A percentile compares a stretch with the other conserved stretches of the same genome.
Conservation (phyloP, 2,113 vertebrate genomes). For the Oncorhynchus keta region DNA sequence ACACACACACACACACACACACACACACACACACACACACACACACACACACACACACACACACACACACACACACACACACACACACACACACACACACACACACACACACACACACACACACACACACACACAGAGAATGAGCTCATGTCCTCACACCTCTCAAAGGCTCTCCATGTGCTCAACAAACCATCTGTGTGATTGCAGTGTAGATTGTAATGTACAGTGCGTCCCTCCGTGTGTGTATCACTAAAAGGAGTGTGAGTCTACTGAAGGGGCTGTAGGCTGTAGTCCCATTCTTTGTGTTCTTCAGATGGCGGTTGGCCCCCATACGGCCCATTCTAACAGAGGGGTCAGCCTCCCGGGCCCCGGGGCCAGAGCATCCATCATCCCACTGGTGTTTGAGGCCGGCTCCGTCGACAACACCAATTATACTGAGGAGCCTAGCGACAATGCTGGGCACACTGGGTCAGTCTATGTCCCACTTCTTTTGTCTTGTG, state of each 20-base stretch:
- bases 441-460: neutral
- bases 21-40: neutral
- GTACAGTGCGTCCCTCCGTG: too few relatives aligned
- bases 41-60: neutral
- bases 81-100: too few relatives aligned
- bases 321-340: neutral
- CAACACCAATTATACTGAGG: constrained; percentile 5
- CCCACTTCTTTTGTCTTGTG: neutral
- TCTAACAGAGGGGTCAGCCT: neutral
- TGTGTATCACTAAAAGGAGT: too few relatives aligned
- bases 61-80: neutral
- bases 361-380: neutral
- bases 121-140: neutral
- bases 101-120: neutral
- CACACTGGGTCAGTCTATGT: neutral
- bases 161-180: too few relatives aligned
- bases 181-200: too few relatives aligned
- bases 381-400: constrained; percentile 6
- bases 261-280: neutral
- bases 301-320: neutral
- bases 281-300: neutral
- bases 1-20: too few relatives aligned
- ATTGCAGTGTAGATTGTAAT: too few relatives aligned
- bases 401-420: neutral
- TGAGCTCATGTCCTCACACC: too few relatives aligned